Evolutionary conservation across 2,888 invertebrate genomes (phyloP).

Genomic region (Microctonus hyperodae): DNA sequence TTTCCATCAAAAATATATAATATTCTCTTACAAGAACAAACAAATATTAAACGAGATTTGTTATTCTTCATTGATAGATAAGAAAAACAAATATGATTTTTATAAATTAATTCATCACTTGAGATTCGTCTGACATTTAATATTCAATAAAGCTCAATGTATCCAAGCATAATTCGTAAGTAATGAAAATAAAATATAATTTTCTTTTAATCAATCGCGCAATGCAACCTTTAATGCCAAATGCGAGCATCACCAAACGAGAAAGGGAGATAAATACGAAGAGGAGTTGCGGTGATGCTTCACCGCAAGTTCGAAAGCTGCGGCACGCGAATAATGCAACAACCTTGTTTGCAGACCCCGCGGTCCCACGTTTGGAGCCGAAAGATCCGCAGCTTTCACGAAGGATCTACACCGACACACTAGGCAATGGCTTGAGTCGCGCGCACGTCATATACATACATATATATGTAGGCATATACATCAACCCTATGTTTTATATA

Average conservation of each 20-base stretch:
- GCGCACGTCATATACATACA: conserved; percentile 24
- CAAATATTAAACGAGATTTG: neutral
- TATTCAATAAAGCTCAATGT: too few relatives aligned
- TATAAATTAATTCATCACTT: too few relatives aligned
- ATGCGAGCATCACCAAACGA: too few relatives aligned
- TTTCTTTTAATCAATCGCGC: too few relatives aligned
- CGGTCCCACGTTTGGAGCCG: conserved; percentile 41
- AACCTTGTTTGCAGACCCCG: conserved; percentile 54
- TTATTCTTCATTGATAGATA: neutral
- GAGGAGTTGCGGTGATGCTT: conserved; percentile 29
- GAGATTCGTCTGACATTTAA: too few relatives aligned
- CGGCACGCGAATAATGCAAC: conserved; percentile 59
- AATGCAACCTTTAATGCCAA: too few relatives aligned
- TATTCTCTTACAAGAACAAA: neutral
- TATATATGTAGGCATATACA: neutral
- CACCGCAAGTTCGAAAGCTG: conserved; percentile 59
- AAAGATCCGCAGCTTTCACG: conserved; percentile 23
- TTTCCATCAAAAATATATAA: neutral
- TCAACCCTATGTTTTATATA: too few relatives aligned
- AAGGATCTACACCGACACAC: neutral
- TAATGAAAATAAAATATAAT: too few relatives aligned
- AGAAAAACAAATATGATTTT: too few relatives aligned
- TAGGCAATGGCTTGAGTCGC: conserved; percentile 9
- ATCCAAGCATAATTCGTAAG: too few relatives aligned
- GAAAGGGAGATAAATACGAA: conserved; percentile 12